A percentile compares a stretch with the other conserved stretches of the same genome.
phyloP scores from a whole-genome alignment of 2,888 invertebrate species.

The Brachycybe producta region DNA sequence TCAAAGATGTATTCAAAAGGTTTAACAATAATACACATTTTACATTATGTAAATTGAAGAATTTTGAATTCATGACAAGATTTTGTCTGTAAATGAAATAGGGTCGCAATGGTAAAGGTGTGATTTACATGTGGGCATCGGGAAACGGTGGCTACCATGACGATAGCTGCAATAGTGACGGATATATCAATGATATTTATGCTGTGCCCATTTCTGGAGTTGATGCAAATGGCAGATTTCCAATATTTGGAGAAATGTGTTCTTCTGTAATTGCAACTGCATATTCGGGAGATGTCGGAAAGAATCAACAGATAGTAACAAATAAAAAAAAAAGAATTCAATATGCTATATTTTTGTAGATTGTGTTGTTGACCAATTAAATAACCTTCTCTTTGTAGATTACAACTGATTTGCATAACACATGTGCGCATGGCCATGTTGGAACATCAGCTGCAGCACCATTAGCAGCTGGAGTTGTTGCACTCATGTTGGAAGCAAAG shows the following conservation, averaged over 20 bases:
- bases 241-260: conserved; percentile 86
- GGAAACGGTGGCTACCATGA: conserved; percentile 72
- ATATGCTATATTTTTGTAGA: no score
- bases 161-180: conserved; percentile 88
- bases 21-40: no score
- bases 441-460: conserved; percentile 91
- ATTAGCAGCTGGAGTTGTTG: conserved; percentile 79
- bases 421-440: conserved; percentile 74
- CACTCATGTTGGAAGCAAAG: conserved; percentile 77
- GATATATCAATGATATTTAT: conserved; percentile 69
- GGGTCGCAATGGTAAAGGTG: conserved; percentile 62
- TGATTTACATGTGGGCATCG: conserved; percentile 82
- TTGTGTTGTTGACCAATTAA: not conserved
- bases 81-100: conserved; percentile 25
- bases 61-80: no score
- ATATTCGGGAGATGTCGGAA: conserved; percentile 72
- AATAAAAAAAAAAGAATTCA: no score
- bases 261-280: conserved; percentile 76
- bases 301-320: conserved; percentile 71
- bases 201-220: conserved; percentile 79
- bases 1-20: conserved; percentile 56
- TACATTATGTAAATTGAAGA: no score
- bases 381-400: conserved; percentile 44
- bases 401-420: conserved; percentile 70
- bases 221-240: conserved; percentile 56